Evolutionary conservation across 2,113 vertebrate species (phyloP).

Genomic region (Tetrax tetrax): DNA sequence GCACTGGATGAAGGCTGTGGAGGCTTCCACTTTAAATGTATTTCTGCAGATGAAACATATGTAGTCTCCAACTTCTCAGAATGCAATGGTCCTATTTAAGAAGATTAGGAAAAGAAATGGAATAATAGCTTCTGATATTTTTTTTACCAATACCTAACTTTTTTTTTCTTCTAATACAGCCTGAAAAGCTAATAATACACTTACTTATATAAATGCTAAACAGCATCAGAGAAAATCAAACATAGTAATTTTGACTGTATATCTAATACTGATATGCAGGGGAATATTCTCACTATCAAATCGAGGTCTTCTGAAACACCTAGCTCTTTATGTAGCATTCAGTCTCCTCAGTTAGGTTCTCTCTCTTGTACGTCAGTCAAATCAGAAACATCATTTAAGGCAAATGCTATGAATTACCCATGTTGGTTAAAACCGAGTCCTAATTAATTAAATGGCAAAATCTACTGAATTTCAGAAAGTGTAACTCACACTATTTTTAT

Average conservation of each 20-base stretch:
- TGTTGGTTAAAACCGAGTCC: background rate
- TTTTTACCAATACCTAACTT: background rate
- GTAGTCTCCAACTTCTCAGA: conserved; percentile 73
- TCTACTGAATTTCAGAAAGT: background rate
- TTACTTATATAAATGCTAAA: background rate
- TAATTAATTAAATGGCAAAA: background rate
- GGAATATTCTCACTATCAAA: background rate
- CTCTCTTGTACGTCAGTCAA: background rate
- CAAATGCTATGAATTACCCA: background rate
- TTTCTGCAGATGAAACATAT: conserved; percentile 71
- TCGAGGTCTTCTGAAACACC: background rate
- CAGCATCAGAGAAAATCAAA: background rate
- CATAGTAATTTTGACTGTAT: background rate
- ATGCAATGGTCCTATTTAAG: conserved; percentile 75
- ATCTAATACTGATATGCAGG: background rate
- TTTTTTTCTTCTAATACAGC: background rate
- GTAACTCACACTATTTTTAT: background rate
- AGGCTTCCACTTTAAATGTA: conserved; percentile 77
- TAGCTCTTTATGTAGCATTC: background rate
- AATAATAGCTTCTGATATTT: background rate
- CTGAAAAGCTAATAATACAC: background rate
- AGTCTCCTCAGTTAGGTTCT: background rate
- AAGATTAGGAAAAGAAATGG: background rate
- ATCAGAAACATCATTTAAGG: background rate
- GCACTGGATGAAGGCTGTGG: conserved; percentile 28